Evolutionary conservation across 2,113 vertebrate genomes (phyloP).

Genomic region (Rhea pennata): DNA sequence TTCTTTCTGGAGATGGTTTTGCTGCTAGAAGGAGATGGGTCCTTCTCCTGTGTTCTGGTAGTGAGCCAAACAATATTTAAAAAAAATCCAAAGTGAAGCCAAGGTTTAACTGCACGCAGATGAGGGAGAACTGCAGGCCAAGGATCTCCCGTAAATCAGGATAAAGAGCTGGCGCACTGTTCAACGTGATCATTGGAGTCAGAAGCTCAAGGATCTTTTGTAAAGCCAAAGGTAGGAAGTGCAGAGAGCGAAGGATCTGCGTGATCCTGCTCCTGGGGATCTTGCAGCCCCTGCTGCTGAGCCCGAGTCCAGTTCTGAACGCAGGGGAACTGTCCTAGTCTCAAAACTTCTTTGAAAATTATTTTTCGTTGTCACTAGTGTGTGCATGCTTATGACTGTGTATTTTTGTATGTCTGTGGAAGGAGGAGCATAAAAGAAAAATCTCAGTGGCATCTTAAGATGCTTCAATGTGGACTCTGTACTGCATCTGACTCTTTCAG

Average conservation of each 20-base stretch:
- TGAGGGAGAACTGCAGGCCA: not conserved
- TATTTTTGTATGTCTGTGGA: too few relatives aligned
- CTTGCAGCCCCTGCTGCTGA: not conserved
- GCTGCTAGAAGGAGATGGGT: not conserved
- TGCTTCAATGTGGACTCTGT: slow-evolving; percentile 69
- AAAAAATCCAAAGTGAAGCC: accelerated
- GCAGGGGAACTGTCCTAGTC: not conserved
- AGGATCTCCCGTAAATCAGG: not conserved
- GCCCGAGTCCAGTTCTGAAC: not conserved
- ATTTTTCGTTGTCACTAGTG: not conserved
- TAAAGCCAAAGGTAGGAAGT: not conserved
- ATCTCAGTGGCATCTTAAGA: slow-evolving; percentile 79
- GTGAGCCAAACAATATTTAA: not conserved
- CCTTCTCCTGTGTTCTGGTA: accelerated
- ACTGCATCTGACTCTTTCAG: slow-evolving; percentile 69
- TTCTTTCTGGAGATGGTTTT: not conserved
- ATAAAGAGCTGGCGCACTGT: accelerated
- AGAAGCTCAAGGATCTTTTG: not conserved
- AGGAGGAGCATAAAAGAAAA: slow-evolving; percentile 37
- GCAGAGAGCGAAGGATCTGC: not conserved
- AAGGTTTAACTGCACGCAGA: accelerated
- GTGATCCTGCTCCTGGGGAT: not conserved
- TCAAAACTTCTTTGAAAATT: not conserved
- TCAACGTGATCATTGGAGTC: accelerated
- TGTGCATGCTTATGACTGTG: accelerated